Base-by-base conservation (phyloP, 2,113 vertebrate genomes). In the Sigmodon hispidus region DNA sequence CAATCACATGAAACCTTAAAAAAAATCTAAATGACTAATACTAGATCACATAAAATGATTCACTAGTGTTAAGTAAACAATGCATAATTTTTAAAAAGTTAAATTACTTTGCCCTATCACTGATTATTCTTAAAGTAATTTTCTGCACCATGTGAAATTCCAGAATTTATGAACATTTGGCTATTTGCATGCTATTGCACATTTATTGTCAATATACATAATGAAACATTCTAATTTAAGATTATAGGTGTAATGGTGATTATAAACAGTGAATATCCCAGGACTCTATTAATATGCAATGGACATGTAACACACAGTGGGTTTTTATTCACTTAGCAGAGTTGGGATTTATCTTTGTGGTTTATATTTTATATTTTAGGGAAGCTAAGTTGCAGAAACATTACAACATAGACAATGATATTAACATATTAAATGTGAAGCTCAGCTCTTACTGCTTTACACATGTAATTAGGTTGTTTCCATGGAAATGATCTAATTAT, bases 401-500 rank as follows among this genome's bases (percentile, higher is more conserved):
- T 95, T 94, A 87, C 94, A 97, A 75, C 90, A 73, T 17, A 98
- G 98, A 98, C 97, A 98, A 98, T 98, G 98, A 95, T 96, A 98
- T 96, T 98, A 98, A 98, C 98, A 98, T 98, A 98, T 98, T 98
- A 88, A 89, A 97, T 97, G 98, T 81, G 94, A 97, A 97, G 96
- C 97, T 98, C 97, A 98, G 98, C 97, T 96, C 98, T 98, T 95
- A 83, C 98, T 98, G 98, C 98, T 98, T 98, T 98, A 98, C 98
- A 98, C 98, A 98, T 98, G 98, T 98, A 98, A 99, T 99, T 98
- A 98, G 98, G 98, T 98, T 98, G 98, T 99, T 99, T 98, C 98
- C 98, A 98, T 99, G 98, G 98, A 98, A 98, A 99, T 98, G 98
- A 98, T 98, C 98, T 98, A 99, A 98, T 99, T 98, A 98, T 97